phyloP scores from a whole-genome alignment of 2,113 vertebrate genomes.

The Podilymbus podiceps region DNA sequence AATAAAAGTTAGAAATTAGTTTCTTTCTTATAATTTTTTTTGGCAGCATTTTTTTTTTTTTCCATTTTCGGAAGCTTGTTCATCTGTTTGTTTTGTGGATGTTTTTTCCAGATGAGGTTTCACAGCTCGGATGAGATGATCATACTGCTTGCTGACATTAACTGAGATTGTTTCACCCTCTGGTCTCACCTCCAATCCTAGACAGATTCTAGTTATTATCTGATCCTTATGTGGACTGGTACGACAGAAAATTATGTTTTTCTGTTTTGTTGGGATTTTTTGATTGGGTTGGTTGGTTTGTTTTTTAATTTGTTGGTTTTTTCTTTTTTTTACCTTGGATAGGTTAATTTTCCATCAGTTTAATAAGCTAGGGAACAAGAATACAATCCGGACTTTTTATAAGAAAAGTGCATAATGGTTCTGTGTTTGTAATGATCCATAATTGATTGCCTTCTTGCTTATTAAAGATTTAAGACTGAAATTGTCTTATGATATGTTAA shows the following conservation, averaged over 20 bases:
- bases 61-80: not conserved
- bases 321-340: fast-evolving
- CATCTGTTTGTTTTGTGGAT: not conserved
- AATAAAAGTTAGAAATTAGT: not conserved
- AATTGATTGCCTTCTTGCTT: not conserved
- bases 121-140: not conserved
- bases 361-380: not conserved
- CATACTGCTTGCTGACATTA: not conserved
- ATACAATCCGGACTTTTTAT: not conserved
- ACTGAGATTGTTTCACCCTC: not conserved
- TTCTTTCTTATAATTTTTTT: not conserved
- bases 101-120: not conserved
- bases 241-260: not conserved
- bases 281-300: too few relatives aligned
- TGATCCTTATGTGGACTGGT: not conserved
- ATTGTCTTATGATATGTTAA: not conserved
- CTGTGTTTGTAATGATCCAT: not conserved
- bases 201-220: not conserved
- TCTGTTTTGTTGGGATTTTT: not conserved
- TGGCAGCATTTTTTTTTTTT: not conserved
- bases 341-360: not conserved
- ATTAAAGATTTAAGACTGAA: not conserved
- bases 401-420: not conserved
- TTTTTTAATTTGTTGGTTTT: not conserved
- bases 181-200: not conserved